Conservation (phyloP, 2,888 invertebrate genomes). For the Cistogaster globosa region DNA sequence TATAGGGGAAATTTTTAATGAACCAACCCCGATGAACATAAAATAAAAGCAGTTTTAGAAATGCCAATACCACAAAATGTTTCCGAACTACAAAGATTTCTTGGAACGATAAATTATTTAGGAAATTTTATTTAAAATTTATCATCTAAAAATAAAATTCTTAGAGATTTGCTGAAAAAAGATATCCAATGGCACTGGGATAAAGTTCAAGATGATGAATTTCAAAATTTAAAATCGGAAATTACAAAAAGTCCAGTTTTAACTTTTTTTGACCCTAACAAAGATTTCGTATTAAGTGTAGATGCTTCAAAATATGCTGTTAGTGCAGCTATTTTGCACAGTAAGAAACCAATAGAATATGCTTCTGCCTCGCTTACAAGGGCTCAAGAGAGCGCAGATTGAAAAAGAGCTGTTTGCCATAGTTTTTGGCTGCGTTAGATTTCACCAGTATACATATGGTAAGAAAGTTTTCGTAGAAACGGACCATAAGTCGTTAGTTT, state of each 20-base stretch:
- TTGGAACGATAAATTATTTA: too few relatives aligned
- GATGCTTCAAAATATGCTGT: constrained; percentile 65
- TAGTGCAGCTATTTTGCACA: constrained; percentile 58
- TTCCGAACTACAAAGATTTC: too few relatives aligned
- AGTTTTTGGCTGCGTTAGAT: constrained; percentile 22
- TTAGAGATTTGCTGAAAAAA: too few relatives aligned
- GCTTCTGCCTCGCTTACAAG: constrained; percentile 2
- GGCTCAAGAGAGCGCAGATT: constrained; percentile 59
- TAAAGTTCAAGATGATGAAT: too few relatives aligned
- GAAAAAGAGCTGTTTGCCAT: constrained; percentile 71
- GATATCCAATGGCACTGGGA: too few relatives aligned
- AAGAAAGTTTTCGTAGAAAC: constrained; percentile 48
- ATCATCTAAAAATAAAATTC: too few relatives aligned
- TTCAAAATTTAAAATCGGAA: too few relatives aligned
- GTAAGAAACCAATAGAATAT: constrained; percentile 23
- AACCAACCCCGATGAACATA: too few relatives aligned
- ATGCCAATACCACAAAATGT: too few relatives aligned
- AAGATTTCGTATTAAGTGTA: constrained; percentile 47
- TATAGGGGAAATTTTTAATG: too few relatives aligned
- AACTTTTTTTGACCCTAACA: constrained; percentile 53
- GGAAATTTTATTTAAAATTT: too few relatives aligned
- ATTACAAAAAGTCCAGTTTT: constrained; percentile 17
- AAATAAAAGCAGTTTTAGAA: too few relatives aligned
- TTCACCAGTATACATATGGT: constrained; percentile 65
- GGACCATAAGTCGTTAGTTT: constrained; percentile 29